A percentile compares a stretch with the other conserved stretches of the same genome.
phyloP scores from a whole-genome alignment of 2,888 invertebrate species.

The Ochropleura plecta region DNA sequence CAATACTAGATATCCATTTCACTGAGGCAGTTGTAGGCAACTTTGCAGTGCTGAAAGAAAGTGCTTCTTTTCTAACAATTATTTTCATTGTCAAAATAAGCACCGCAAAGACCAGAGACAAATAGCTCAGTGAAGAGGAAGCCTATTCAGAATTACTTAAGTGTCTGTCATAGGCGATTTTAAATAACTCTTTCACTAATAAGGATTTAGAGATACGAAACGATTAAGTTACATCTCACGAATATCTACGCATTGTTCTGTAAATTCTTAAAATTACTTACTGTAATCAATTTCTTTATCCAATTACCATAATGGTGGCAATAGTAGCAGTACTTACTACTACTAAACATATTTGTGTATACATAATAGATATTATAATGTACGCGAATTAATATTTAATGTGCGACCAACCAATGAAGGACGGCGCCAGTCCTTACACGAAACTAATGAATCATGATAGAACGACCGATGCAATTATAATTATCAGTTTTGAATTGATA shows the following conservation, averaged over 20 bases:
- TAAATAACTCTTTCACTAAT: not conserved
- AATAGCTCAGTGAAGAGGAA: not conserved
- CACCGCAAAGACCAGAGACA: not conserved
- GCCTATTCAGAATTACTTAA: not conserved
- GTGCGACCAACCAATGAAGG: conserved; percentile 38
- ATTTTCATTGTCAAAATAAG: not conserved
- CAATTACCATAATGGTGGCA: not conserved
- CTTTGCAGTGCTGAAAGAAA: not conserved
- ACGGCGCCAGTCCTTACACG: conserved; percentile 55
- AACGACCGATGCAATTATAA: conserved; percentile 62
- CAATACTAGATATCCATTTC: no score
- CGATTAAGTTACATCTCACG: not conserved
- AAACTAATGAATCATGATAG: conserved; percentile 61
- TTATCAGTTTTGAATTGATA: conserved; percentile 61
- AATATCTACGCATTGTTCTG: not conserved
- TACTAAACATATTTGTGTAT: conserved; percentile 4
- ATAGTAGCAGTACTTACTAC: conserved; percentile 4
- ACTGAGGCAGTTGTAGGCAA: no score
- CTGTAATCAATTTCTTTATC: not conserved
- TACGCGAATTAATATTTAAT: conserved; percentile 38
- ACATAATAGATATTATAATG: conserved; percentile 29
- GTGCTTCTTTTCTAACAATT: no score
- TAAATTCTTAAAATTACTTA: not conserved
- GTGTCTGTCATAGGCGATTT: not conserved
- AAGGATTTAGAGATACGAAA: not conserved